Evolutionary conservation across 1,140 invertebrate species (phyloP), one percentile per base, ranked within the genome.

Genomic region (Saccostrea echinata): DNA sequence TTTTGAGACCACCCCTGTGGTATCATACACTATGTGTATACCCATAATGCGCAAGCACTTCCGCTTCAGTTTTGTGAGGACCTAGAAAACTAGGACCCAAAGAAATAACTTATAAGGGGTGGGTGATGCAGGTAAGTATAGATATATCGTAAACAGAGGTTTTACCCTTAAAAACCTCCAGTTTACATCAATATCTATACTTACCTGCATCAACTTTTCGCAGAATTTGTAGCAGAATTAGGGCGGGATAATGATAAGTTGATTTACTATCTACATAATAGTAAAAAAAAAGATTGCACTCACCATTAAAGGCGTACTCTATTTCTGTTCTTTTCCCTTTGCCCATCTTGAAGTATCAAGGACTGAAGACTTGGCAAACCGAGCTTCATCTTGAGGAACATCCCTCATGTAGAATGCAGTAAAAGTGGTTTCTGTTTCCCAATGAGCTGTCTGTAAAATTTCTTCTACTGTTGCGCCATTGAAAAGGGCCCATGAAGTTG

Each of bases 341-440:
- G 80, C 80, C 51, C 35, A 82, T 82, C 51, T 43, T 13, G n/a
- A 51, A 13, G 33, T 18, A 16, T 16, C 33, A 30, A 76, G 16
- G 33, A 76, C 33, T 76, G 71, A 76, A 11, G n/a, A 82, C 80
- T 52, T 82, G 51, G 80, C 80, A 52, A 82, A 82, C 21, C 33
- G 21, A 51, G 80, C 80, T 52, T 82, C 80, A 21, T 18, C 35
- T 43, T 43, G 2, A 51, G 57, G 27, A 68, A 82, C 57, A 68
- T 85, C 84, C 33, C 57, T 61, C 64, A 80, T 87, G 13, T 83
- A 53, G 30, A 82, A 82, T 21, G 80, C 1, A 24, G 80, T 82
- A 24, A 82, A 43, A 13, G 33, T 82, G 9, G 11, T 82, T 24
- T 82, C 80, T 52, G 35, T 18, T 51, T 33, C 35, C 80, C 33